Evolutionary conservation across 2,888 invertebrate species (phyloP), one percentile per base, ranked within the genome.

Genomic region (Tetramorium bicarinatum): DNA sequence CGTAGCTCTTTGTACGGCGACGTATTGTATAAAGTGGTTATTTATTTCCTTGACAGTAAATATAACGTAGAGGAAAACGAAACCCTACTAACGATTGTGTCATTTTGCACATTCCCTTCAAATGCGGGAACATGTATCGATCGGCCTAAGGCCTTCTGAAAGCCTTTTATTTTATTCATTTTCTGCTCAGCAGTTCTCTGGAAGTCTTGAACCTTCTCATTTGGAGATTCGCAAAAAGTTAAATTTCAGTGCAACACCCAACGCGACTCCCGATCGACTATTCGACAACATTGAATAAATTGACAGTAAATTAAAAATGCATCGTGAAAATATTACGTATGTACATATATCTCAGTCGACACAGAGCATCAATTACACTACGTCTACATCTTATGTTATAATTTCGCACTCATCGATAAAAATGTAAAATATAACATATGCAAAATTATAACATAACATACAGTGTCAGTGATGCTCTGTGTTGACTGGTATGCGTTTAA

Each of bases 21-120:
- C 4, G 44, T 34, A 34, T 34, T 34, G 29, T 34, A 34, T 4
- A 34, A 34, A 61, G 9, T n/a, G 7, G 7, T 75, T 64, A 54
- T 47, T 64, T 34, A 3, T 3, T 34, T 21, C 34, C 47, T 47
- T 64, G 75, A 75, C 44, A 29, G 29, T 44, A 74, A 74, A 29
- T 75, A 75, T 62, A 74, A 49, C 11, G 29, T 49, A 54, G n/a
- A 62, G 62, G 15, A 15, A 34, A 18, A 21, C 21, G 15, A 47
- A 44, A 13, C 18, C 4, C 8, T 25, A 56, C n/a, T 21, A n/a
- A 44, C n/a, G 1, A 15, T n/a, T 15, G 3, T 15, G 1, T 15
- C 1, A 15, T 62, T 47, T 75, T 44, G 15, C 15, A 62, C 44
- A 15, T 29, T 62, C 6, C 6, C 18, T 41, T 15, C n/a, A 29